Base-by-base conservation (phyloP, 2,888 invertebrate species). In the Apeira syringaria region DNA sequence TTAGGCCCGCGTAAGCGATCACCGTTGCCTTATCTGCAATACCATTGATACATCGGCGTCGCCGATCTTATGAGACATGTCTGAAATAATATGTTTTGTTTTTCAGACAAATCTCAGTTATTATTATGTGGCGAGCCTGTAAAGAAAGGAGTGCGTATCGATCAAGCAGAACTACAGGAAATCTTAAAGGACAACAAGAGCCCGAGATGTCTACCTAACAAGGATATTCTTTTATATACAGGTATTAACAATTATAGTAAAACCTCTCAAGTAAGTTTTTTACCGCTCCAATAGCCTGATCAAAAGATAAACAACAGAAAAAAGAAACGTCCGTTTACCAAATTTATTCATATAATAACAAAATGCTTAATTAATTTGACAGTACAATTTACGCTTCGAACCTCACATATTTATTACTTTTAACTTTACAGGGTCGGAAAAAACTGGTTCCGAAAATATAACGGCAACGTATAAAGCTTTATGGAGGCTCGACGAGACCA, bases 401-500 rank as follows among this genome's bases (percentile, higher is more conserved):
- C n/a, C n/a, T n/a, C n/a, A n/a, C n/a, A n/a, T n/a, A n/a, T n/a
- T n/a, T n/a, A n/a, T n/a, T n/a, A n/a, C n/a, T n/a, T 20, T 20
- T 2, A 3, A 24, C 13, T 7, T 41, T 31, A 8, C 6, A 45
- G 45, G 45, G 8, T 45, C 93, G 5, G 91, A 91, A 53, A 91
- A 92, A 63, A 86, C 91, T 10, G 92, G 93, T 43, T 91, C 92
- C 2, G 91, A 92, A 61, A 92, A 92, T 42, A 89, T 92, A 51
- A 94, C 94, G 41, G 87, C 92, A 24, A 93, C 94, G 7, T 94
- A 94, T 68, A 92, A 94, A 69, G 94, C 95, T 11, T 91, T 95
- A 74, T 96, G 96, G 96, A 92, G 93, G 64, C 90, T 94, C 9
- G 92, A 93, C 20, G 94, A 94, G 68, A 93, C 93, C 0, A 95